Base-by-base conservation (phyloP, 2,888 invertebrate genomes). In the Dinocampus coccinellae region DNA sequence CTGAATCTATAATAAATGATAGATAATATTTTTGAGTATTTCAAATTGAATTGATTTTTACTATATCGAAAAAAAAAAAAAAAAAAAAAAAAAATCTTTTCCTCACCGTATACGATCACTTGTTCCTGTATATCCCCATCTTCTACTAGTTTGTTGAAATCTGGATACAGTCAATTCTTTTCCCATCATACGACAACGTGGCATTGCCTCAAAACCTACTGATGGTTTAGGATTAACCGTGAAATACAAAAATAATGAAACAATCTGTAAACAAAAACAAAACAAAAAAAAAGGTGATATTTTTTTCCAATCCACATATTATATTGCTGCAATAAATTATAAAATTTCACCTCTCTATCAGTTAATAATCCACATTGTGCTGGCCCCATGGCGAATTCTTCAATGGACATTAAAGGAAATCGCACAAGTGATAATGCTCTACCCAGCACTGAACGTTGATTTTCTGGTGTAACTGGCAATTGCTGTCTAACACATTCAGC, bases 41-140 rank as follows among this genome's bases (percentile, higher is more conserved):
- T n/a, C n/a, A n/a, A n/a, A 34, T n/a, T 22, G 1, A 64, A 63
- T 20, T 29, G 22, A 11, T n/a, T n/a, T n/a, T n/a, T n/a, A n/a
- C n/a, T n/a, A n/a, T n/a, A n/a, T n/a, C n/a, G n/a, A 29, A 9
- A 29, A 24, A 11, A 62, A 62, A 2, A 36, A 24, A 60, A 9
- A 33, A 58, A 65, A 11, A 60, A n/a, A 4, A 29, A 55, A 3
- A 57, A 10, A 16, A 9, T 58, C 1, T 47, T 34, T 33, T 36
- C 16, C 47, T 72, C 80, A 92, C 92, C 92, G 90, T 76, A 95
- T 94, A 78, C 94, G 89, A 85, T 95, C 95, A 64, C 93, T 93
- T 0, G 94, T 94, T 3, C 95, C 95, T 84, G 92, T 94, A 81
- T 95, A 95, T 0, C 95, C 95, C 95, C 95, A 95, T 70, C 94